These are phyloP conservation scores for Agriopis marginaria DNA, from an alignment of 2,888 invertebrate species.

Conservation along the genomic window DNA sequence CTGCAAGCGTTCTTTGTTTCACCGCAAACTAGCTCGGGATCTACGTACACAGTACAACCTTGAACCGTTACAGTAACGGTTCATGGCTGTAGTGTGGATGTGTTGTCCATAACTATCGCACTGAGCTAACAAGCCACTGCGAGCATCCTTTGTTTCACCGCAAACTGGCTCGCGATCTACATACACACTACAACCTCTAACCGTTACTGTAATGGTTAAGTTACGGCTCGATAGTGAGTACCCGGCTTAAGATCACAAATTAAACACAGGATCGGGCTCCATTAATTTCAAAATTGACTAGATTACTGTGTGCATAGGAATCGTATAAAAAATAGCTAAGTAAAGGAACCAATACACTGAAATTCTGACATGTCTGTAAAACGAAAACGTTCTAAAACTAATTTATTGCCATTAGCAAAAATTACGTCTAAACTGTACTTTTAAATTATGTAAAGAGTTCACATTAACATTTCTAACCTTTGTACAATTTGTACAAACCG, in stretches of 20 bases:
- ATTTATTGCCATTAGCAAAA: slow-evolving; percentile 79
- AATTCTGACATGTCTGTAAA: slow-evolving; percentile 78
- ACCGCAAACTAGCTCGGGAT: no score
- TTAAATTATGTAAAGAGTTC: slow-evolving; percentile 79
- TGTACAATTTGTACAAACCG: slow-evolving; percentile 83
- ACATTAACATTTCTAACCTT: slow-evolving; percentile 76
- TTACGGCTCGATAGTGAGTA: no score
- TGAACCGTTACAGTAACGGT: no score
- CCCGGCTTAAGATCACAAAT: slow-evolving; percentile 54
- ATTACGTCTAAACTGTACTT: slow-evolving; percentile 77
- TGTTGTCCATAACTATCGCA: no score
- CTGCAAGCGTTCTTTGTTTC: no score
- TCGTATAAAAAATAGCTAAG: slow-evolving; percentile 80
- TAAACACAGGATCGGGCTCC: slow-evolving; percentile 75
- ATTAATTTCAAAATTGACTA: slow-evolving; percentile 86
- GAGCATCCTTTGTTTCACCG: slow-evolving; percentile 16
- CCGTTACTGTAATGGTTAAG: no score
- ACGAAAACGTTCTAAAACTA: slow-evolving; percentile 66
- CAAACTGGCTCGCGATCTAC: no score
- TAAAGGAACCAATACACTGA: slow-evolving; percentile 84
- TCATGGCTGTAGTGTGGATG: no score
- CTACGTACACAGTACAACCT: no score
- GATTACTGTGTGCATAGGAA: slow-evolving; percentile 86
- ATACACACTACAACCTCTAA: no score
- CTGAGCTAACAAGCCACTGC: no score